Conservation (phyloP, 2,113 vertebrate species). For the Pholis gunnellus region DNA sequence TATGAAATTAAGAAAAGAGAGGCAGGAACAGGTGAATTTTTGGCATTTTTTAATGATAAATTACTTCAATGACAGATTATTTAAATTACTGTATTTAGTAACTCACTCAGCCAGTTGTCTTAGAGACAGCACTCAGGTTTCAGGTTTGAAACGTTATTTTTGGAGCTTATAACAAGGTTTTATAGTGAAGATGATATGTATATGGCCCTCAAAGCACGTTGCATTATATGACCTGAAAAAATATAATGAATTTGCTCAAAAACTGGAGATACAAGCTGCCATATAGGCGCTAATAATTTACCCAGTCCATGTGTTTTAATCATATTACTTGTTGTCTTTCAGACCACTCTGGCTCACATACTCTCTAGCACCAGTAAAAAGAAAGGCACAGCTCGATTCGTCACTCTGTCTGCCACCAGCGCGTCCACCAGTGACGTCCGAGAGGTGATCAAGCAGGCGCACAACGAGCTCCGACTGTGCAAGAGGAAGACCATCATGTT, state of each 20-base stretch:
- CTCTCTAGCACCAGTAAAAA: constrained; percentile 92
- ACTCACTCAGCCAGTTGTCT: too few relatives aligned
- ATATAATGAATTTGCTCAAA: background rate
- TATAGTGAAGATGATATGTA: constrained; percentile 9
- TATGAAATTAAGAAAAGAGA: background rate
- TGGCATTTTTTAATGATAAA: background rate
- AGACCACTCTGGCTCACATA: constrained; percentile 97
- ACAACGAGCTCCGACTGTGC: constrained; percentile 94
- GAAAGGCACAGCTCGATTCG: constrained; percentile 88
- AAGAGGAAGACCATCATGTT: constrained; percentile 97
- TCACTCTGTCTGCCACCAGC: constrained; percentile 93
- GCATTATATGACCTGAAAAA: constrained; percentile 1
- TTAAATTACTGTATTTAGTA: too few relatives aligned
- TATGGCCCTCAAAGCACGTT: background rate
- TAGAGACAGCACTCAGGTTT: constrained; percentile 10
- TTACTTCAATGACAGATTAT: background rate
- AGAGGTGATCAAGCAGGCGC: constrained; percentile 96
- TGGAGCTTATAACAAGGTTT: constrained; percentile 17
- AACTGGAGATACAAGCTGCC: background rate
- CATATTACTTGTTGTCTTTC: constrained; percentile 54
- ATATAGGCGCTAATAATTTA: background rate
- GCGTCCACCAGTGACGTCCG: constrained; percentile 91
- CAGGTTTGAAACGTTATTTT: constrained; percentile 35
- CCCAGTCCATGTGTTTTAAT: background rate
- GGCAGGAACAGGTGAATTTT: background rate